These are phyloP conservation scores for Formicarius rufipectus DNA, from an alignment of 2,113 vertebrate species.

Conservation along the genomic window DNA sequence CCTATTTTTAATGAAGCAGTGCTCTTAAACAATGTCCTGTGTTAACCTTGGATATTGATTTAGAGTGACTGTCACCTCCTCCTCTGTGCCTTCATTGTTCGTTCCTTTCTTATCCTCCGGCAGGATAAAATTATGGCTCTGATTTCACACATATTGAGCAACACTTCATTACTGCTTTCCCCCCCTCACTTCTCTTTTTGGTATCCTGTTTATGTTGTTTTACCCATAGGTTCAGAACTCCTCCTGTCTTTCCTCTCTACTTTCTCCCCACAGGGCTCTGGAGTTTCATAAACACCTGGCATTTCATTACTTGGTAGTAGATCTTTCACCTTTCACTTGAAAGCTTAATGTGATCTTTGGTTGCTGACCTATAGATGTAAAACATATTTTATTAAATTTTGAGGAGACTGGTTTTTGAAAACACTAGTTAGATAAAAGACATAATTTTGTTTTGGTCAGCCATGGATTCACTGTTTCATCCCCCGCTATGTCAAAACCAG, in stretches of 20 bases:
- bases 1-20: slow-evolving; percentile 14
- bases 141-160: slow-evolving; percentile 29
- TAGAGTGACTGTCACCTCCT: slow-evolving; percentile 17
- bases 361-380: slow-evolving; percentile 41
- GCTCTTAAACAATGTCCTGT: not conserved
- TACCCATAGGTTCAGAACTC: slow-evolving; percentile 25
- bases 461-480: not conserved
- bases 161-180: slow-evolving; percentile 24
- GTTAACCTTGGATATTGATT: slow-evolving; percentile 24
- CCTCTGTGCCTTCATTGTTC: slow-evolving; percentile 31
- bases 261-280: slow-evolving; percentile 30
- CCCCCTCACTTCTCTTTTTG: not conserved
- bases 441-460: not conserved
- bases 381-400: slow-evolving; percentile 26
- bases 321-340: slow-evolving; percentile 56
- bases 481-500: not conserved
- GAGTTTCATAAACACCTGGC: slow-evolving; percentile 68
- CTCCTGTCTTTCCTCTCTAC: slow-evolving; percentile 11
- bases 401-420: not conserved
- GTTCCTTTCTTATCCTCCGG: slow-evolving; percentile 45
- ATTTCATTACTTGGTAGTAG: slow-evolving; percentile 52
- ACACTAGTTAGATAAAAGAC: not conserved
- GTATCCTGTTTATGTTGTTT: slow-evolving; percentile 62
- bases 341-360: slow-evolving; percentile 28
- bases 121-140: slow-evolving; percentile 45